Conservation (phyloP, 2,113 vertebrate genomes). For the Holacanthus passer region DNA sequence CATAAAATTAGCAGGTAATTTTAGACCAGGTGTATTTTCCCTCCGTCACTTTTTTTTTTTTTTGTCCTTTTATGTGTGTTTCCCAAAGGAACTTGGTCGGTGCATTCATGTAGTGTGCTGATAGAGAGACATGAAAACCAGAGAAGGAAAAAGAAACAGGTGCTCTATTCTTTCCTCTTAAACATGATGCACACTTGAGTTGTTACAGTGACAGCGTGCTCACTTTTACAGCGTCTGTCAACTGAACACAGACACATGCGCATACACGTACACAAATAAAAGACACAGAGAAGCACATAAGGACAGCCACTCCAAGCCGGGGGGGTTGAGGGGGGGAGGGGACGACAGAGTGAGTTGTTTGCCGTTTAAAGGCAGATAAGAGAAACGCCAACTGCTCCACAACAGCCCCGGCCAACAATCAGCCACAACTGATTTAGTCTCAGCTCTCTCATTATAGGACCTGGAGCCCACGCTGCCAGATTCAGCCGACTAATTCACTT, state of each 20-base stretch:
- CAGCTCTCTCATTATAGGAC: conserved; percentile 55
- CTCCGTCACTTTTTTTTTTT: neutral
- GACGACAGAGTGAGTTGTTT: conserved; percentile 38
- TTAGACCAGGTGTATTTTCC: neutral
- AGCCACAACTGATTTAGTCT: conserved; percentile 69
- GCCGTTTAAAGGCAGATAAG: conserved; percentile 67
- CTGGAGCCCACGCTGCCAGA: conserved; percentile 46
- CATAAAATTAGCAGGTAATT: neutral
- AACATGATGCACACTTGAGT: conserved; percentile 37
- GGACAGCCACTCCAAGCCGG: conserved; percentile 7
- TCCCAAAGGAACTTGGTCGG: neutral
- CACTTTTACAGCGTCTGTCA: conserved; percentile 62
- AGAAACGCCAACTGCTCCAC: conserved; percentile 66
- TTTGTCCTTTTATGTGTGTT: neutral
- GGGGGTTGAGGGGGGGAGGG: neutral
- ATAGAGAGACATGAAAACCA: conserved; percentile 11
- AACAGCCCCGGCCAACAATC: conserved; percentile 60
- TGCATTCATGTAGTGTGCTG: neutral
- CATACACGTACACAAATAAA: conserved; percentile 28
- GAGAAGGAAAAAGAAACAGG: conserved; percentile 7
- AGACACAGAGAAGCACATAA: conserved; percentile 18
- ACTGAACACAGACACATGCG: conserved; percentile 7
- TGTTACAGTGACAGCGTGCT: conserved; percentile 56
- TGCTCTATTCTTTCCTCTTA: conserved; percentile 1
- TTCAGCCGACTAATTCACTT: conserved; percentile 61